A percentile compares a stretch with the other conserved stretches of the same genome.
Evolutionary conservation across 2,888 invertebrate genomes (phyloP).

Genomic region (Rhingia rostrata): DNA sequence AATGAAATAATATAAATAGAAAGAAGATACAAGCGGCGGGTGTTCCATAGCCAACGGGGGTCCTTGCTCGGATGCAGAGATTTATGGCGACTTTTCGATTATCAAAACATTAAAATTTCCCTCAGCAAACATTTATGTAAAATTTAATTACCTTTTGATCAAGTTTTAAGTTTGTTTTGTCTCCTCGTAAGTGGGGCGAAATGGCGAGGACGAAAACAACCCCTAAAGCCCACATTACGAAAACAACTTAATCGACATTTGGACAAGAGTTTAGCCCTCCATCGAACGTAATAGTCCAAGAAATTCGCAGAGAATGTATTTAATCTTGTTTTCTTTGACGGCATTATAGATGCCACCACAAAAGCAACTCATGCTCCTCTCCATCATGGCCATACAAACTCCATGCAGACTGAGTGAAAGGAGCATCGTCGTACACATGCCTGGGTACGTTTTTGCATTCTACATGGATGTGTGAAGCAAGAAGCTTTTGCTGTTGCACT

Average conservation of each 20-base stretch:
- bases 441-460: not conserved
- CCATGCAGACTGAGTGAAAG: not conserved
- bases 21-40: slow-evolving; percentile 33
- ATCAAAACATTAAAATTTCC: slow-evolving; percentile 69
- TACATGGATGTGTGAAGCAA: not conserved
- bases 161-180: slow-evolving; percentile 52
- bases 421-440: slow-evolving; percentile 13
- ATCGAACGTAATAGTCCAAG: slow-evolving; percentile 47
- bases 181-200: slow-evolving; percentile 21
- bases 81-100: slow-evolving; percentile 72
- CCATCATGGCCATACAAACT: slow-evolving; percentile 10
- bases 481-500: slow-evolving; percentile 22
- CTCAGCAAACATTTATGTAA: slow-evolving; percentile 61
- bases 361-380: slow-evolving; percentile 17
- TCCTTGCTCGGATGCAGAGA: slow-evolving; percentile 43
- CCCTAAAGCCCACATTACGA: slow-evolving; percentile 6
- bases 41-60: slow-evolving; percentile 3
- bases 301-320: slow-evolving; percentile 32
- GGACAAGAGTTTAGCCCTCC: slow-evolving; percentile 28
- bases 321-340: slow-evolving; percentile 59
- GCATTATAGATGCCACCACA: slow-evolving; percentile 36
- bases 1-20: slow-evolving; percentile 65
- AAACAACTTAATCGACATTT: slow-evolving; percentile 57
- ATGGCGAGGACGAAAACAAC: not conserved
- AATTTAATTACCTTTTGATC: slow-evolving; percentile 68